Base-by-base conservation (phyloP, 1,140 invertebrate species). In the Lepidostoma basale region DNA sequence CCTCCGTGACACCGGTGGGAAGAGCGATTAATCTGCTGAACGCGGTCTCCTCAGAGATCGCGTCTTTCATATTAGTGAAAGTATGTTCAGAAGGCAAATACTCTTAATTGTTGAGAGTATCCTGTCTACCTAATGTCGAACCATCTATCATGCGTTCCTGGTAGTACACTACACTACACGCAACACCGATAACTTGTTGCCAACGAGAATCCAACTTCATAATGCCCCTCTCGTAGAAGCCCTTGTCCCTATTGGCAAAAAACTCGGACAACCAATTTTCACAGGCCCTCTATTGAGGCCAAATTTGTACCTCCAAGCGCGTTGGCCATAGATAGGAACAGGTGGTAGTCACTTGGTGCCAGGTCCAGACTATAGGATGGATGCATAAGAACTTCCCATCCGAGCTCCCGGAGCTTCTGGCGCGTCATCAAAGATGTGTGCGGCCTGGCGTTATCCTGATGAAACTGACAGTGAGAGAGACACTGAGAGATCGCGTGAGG, bases 241-340 rank as follows among this genome's bases (percentile, higher is more conserved):
- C 22, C 22, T 52, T 52, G 22, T 52, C 25, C 47, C 47, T 26
- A 23, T 26, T 52, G 47, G 22, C 25, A 52, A 52, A n/a, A 52
- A 26, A 26, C 25, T 26, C 25, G 22, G 47, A 28, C 25, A 5
- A 52, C 47, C 47, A 26, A 28, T 52, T 52, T 52, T 28, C 22
- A 23, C 47, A 52, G 25, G 22, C 47, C 42, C 42, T 45, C 14
- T 16, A 45, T 45, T 45, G 42, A 18, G 42, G 42, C 42, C 42
- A 45, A 45, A 45, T 45, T 45, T 45, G 18, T 14, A 45, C 42
- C 42, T 18, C 42, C 42, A 45, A 45, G 42, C 42, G 42, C 42
- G 42, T 45, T 45, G 42, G 42, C 42, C 42, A 45, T 45, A 45
- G 42, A 45, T 18, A 45, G 42, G 42, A 45, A 45, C 42, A 45